Conservation (phyloP, 1,140 invertebrate species). For the Cephus cinctus region DNA sequence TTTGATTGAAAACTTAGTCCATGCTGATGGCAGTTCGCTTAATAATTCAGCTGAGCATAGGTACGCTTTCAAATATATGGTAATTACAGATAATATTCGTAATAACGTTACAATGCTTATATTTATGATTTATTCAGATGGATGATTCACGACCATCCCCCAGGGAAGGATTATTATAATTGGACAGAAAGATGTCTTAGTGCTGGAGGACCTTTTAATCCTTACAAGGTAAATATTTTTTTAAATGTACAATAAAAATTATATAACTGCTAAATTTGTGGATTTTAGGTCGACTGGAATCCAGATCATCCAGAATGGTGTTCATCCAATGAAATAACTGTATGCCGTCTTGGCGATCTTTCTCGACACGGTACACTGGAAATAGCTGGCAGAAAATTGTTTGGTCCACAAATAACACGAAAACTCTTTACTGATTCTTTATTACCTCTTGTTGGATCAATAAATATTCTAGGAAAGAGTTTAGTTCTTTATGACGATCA, state of each 20-base stretch:
- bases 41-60: slow-evolving; percentile 78
- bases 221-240: slow-evolving; percentile 63
- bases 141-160: slow-evolving; percentile 62
- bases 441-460: slow-evolving; percentile 74
- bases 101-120: slow-evolving; percentile 2
- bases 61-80: slow-evolving; percentile 39
- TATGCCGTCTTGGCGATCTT: slow-evolving; percentile 69
- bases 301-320: slow-evolving; percentile 54
- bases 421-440: slow-evolving; percentile 76
- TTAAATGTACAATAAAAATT: slow-evolving; percentile 13
- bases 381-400: slow-evolving; percentile 70
- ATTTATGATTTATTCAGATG: slow-evolving; percentile 47
- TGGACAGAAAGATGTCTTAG: slow-evolving; percentile 84
- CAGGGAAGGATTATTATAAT: slow-evolving; percentile 87
- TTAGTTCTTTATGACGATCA: slow-evolving; percentile 87
- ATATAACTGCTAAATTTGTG: background rate
- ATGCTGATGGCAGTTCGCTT: slow-evolving; percentile 79
- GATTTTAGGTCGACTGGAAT: slow-evolving; percentile 52
- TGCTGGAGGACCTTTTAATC: slow-evolving; percentile 78
- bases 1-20: slow-evolving; percentile 75
- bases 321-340: slow-evolving; percentile 54
- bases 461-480: slow-evolving; percentile 77
- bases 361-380: slow-evolving; percentile 71
- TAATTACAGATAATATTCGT: background rate
- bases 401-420: slow-evolving; percentile 66